Evolutionary conservation across 2,797 vertebrate genomes (phyloP).

Genomic region (Urophycis tenuis): DNA sequence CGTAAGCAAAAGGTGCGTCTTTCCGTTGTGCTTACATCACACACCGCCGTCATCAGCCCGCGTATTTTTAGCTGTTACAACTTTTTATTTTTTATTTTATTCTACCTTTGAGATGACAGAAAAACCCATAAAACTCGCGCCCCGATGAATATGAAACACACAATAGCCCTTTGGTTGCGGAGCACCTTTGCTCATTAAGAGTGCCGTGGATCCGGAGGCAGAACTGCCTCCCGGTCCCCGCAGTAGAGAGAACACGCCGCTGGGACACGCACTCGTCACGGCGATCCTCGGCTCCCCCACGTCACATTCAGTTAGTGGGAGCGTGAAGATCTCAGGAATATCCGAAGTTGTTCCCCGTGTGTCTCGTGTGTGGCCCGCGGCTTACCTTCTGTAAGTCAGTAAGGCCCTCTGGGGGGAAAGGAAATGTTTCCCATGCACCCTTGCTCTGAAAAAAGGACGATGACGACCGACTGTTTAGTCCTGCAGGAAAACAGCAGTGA

Average conservation of each 20-base stretch:
- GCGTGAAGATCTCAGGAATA: too few species aligned
- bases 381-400: too few species aligned
- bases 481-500: conserved; percentile 26
- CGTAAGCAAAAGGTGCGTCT: background rate
- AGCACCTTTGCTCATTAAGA: background rate
- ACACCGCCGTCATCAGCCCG: background rate
- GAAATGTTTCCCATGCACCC: too few species aligned
- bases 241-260: too few species aligned
- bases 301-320: too few species aligned
- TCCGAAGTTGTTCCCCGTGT: too few species aligned
- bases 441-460: too few species aligned
- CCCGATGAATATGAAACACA: background rate
- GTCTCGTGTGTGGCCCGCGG: too few species aligned
- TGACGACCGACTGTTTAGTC: conserved; percentile 14
- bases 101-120: background rate
- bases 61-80: background rate
- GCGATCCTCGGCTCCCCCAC: too few species aligned
- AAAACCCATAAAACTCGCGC: background rate
- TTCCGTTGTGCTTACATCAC: background rate
- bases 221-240: background rate
- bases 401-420: too few species aligned
- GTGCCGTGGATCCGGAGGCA: background rate
- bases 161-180: background rate
- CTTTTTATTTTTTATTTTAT: background rate
- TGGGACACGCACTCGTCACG: too few species aligned